These are phyloP conservation scores for Labeo rohita DNA, from an alignment of 2,113 vertebrate species.

Conservation along the genomic window DNA sequence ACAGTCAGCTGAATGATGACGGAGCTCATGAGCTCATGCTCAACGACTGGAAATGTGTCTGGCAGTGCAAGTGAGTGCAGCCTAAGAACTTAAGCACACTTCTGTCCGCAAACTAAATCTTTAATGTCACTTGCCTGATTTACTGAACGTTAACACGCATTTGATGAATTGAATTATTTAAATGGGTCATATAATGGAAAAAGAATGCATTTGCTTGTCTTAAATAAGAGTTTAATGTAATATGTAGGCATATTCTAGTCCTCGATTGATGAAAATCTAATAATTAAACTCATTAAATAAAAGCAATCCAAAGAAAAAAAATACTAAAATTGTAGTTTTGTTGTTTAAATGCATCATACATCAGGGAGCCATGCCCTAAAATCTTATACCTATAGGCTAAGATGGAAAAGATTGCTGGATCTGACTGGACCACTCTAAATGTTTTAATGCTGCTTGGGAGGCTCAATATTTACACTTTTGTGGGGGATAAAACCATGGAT, in stretches of 20 bases:
- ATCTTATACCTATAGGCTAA: too few relatives aligned
- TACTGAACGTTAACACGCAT: neutral
- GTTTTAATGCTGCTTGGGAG: too few relatives aligned
- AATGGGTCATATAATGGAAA: neutral
- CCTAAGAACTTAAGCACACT: neutral
- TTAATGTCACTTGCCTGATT: constrained; percentile 2
- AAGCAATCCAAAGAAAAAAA: too few relatives aligned
- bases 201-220: neutral
- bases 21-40: constrained; percentile 82
- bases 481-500: too few relatives aligned
- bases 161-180: neutral
- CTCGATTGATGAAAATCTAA: too few relatives aligned
- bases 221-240: neutral
- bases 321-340: too few relatives aligned
- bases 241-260: neutral
- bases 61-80: constrained; percentile 94
- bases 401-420: too few relatives aligned
- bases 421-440: too few relatives aligned
- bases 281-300: too few relatives aligned
- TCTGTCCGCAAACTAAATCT: neutral
- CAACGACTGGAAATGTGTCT: constrained; percentile 96
- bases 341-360: too few relatives aligned
- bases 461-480: too few relatives aligned
- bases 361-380: too few relatives aligned
- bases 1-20: constrained; percentile 78